These are phyloP conservation scores for Scrobipalpa atriplicella DNA, from an alignment of 2,888 invertebrate species.

Conservation along the genomic window DNA sequence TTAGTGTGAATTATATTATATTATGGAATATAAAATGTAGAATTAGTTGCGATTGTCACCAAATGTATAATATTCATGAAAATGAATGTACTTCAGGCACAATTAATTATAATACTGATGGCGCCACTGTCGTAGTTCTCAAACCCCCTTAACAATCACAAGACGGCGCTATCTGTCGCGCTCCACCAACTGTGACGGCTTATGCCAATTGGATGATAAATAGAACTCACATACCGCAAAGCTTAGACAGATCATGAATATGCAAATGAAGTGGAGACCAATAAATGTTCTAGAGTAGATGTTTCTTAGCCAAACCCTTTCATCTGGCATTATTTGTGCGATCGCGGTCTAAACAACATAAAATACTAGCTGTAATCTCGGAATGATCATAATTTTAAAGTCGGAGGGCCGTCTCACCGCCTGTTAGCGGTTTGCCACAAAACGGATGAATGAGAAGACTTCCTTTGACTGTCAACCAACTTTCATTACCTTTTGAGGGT, in stretches of 20 bases:
- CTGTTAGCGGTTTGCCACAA: conserved; percentile 68
- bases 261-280: not conserved
- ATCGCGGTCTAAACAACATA: conserved; percentile 51
- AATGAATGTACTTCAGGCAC: no score
- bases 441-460: conserved; percentile 53
- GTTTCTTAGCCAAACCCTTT: conserved; percentile 35
- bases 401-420: conserved; percentile 45
- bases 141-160: conserved; percentile 45
- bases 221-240: conserved; percentile 17
- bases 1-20: no score
- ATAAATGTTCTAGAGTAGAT: not conserved
- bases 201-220: conserved; percentile 47
- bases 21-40: no score
- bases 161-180: conserved; percentile 58
- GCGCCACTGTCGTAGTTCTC: no score
- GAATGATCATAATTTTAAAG: conserved; percentile 53
- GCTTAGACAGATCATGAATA: conserved; percentile 16
- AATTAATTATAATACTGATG: no score
- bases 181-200: conserved; percentile 58
- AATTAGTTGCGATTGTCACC: no score
- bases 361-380: conserved; percentile 49
- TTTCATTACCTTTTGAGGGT: conserved; percentile 40
- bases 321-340: conserved; percentile 42
- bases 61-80: no score
- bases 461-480: conserved; percentile 56